Base-by-base conservation (phyloP, 1,140 invertebrate genomes). In the Scaptomyza pallida region DNA sequence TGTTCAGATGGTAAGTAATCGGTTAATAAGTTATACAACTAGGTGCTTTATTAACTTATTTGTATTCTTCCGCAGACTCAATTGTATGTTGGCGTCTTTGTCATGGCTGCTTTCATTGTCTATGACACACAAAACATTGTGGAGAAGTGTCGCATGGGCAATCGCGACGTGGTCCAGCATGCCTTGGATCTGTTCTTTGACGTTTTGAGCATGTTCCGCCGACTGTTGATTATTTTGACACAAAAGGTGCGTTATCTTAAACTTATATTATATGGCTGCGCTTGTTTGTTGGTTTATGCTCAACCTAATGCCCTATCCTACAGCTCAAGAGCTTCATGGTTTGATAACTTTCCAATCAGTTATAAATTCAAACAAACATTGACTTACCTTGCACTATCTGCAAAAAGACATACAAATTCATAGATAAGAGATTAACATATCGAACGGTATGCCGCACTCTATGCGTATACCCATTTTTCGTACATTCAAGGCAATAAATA, bases 51-150 rank as follows among this genome's bases (percentile, higher is more conserved):
- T 60, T 35, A 35, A 35, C 40, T 19, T 5, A 0, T 35, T 23
- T 40, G 15, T 9, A 57, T 40, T 47, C 37, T 44, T 51, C 40
- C 13, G n/a, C 92, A 98, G 94, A 89, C 94, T 40, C 95, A 98
- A 77, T 91, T 99, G 9, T 99, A 99, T 91, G 82, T 97, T 50
- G 97, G 98, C 52, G 93, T 99, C 12, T 92, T 95, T 47, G 92
- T 98, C 4, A 98, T 99, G 95, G 98, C 97, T 91, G 97, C 95
- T 45, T 99, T 99, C 92, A 95, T 99, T 17, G 93, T 99, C 23
- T 99, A 97, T 86, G 98, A 99, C 89, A 99, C 98, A 8, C 98
- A 99, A 92, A 92, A 97, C 51, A 99, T 99, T 72, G 95, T 99
- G 72, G 97, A 99, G 90, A 99, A 99, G 91, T 94, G 95, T 74